phyloP scores from a whole-genome alignment of 2,113 vertebrate species.

The Mustela lutreola region DNA sequence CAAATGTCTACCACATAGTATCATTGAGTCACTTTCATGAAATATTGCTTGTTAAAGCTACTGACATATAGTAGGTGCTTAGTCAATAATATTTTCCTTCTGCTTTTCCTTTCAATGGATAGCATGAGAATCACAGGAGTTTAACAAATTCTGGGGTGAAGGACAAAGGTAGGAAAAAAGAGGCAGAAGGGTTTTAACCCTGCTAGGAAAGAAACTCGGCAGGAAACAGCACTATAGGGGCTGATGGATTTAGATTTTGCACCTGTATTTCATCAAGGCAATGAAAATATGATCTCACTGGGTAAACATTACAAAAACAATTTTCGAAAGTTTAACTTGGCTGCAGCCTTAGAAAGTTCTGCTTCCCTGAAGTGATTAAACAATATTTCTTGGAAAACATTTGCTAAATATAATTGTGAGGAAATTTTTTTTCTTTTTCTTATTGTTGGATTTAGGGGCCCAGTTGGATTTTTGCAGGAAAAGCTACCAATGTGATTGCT shows the following conservation, averaged over 20 bases:
- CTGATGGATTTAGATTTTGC: conserved; percentile 82
- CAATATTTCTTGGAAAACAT: conserved; percentile 84
- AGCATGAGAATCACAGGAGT: conserved; percentile 31
- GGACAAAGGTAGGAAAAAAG: not conserved
- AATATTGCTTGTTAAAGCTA: not conserved
- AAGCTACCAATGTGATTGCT: conserved; percentile 20
- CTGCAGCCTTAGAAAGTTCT: conserved; percentile 75
- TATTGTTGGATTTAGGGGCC: conserved; percentile 41
- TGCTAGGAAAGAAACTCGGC: conserved; percentile 77
- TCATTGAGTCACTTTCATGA: not conserved
- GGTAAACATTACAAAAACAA: conserved; percentile 87
- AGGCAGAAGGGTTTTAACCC: conserved; percentile 57
- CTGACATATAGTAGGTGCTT: not conserved
- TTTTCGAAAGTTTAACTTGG: conserved; percentile 88
- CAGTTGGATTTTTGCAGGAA: not conserved
- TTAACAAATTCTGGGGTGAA: not conserved
- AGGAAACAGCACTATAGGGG: conserved; percentile 80
- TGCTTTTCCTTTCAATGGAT: conserved; percentile 2
- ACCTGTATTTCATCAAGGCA: conserved; percentile 88
- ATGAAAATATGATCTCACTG: conserved; percentile 88
- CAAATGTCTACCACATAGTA: not conserved
- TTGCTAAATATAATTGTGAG: conserved; percentile 75
- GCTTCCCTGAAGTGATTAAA: conserved; percentile 85
- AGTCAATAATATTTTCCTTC: not conserved
- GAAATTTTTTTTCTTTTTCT: conserved; percentile 75